phyloP scores from a whole-genome alignment of 2,113 vertebrate genomes.

The Prionailurus viverrinus region DNA sequence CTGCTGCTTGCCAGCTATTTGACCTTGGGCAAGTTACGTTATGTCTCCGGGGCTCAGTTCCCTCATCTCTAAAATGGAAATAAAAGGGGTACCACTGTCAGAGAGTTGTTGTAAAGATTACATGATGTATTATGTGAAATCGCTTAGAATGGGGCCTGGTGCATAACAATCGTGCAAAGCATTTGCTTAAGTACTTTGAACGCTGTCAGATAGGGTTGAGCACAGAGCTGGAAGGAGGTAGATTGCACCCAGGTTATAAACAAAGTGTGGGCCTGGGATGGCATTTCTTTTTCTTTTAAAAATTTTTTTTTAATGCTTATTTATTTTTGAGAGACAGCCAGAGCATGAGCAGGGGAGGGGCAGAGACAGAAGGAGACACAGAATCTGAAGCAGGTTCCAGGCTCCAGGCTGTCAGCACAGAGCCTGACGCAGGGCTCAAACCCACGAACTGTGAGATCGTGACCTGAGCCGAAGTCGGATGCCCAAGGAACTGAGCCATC shows the following conservation, averaged over 20 bases:
- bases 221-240: background rate
- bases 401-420: no score
- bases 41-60: background rate
- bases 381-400: no score
- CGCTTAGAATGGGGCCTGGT: background rate
- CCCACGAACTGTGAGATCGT: no score
- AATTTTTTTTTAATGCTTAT: no score
- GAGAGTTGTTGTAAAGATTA: background rate
- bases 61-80: constrained; percentile 1
- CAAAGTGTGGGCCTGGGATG: background rate
- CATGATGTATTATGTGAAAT: background rate
- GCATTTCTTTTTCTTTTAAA: background rate
- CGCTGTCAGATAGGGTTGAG: background rate
- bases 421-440: no score
- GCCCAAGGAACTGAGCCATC: no score
- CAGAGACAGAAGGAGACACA: no score
- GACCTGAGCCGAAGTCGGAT: no score
- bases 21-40: background rate
- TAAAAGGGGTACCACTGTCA: background rate
- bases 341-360: no score
- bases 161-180: background rate
- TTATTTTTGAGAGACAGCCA: no score
- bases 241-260: background rate
- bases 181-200: background rate
- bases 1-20: background rate